A percentile compares a stretch with the other conserved stretches of the same genome.
phyloP scores from a whole-genome alignment of 1,140 invertebrate species.

The Ectropis grisescens region DNA sequence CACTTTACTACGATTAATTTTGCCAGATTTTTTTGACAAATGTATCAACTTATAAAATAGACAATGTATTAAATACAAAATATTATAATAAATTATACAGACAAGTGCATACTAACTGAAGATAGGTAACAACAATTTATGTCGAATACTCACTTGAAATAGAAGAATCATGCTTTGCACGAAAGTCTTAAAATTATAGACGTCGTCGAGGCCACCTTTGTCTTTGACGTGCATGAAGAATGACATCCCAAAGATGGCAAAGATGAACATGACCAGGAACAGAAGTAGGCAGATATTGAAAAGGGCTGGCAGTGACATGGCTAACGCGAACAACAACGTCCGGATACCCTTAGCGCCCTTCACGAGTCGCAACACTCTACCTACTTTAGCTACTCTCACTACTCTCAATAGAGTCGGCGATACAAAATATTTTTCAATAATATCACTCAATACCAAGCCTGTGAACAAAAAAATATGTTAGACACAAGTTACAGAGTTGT shows the following conservation, averaged over 20 bases:
- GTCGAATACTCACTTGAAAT: conserved; percentile 86
- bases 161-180: conserved; percentile 97
- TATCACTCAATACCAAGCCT: conserved; percentile 95
- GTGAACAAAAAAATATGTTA: conserved; percentile 35
- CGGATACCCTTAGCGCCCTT: conserved; percentile 98
- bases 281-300: conserved; percentile 99
- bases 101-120: too few species aligned
- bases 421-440: conserved; percentile 98
- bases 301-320: conserved; percentile 97
- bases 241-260: conserved; percentile 99
- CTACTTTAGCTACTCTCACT: conserved; percentile 97
- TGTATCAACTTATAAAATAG: too few species aligned
- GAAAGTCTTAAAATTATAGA: conserved; percentile 99
- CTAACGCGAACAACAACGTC: conserved; percentile 96
- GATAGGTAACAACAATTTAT: too few species aligned
- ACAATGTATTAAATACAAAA: too few species aligned
- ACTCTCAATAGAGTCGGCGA: conserved; percentile 97
- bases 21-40: too few species aligned
- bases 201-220: conserved; percentile 93
- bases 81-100: too few species aligned
- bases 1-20: too few species aligned
- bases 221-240: conserved; percentile 99
- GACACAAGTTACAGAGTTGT: neutral
- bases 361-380: conserved; percentile 94
- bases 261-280: conserved; percentile 99